A percentile compares a stretch with the other conserved stretches of the same genome.
Conservation (phyloP, 2,888 invertebrate genomes). For the Agonum fuliginosum region DNA sequence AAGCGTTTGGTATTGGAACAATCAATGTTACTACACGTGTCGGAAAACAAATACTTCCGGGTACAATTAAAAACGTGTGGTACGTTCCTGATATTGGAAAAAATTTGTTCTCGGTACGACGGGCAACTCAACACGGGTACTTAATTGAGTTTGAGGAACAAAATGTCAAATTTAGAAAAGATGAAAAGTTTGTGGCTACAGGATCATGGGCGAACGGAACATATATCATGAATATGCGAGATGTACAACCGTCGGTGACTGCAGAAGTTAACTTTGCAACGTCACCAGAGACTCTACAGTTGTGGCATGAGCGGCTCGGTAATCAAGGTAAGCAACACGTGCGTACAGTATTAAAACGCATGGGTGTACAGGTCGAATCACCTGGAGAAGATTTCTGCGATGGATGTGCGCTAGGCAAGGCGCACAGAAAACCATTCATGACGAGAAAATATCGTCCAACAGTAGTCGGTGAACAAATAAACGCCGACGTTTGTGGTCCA, state of each 20-base stretch:
- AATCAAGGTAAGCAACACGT: not conserved
- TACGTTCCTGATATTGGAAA: slow-evolving; percentile 48
- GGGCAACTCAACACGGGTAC: not conserved
- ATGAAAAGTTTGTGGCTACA: not conserved
- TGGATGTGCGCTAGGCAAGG: not conserved
- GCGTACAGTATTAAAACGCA: not conserved
- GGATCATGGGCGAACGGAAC: not conserved
- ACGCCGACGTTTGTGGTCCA: slow-evolving; percentile 3
- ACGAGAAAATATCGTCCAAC: not conserved
- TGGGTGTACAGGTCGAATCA: not conserved
- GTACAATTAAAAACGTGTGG: slow-evolving; percentile 47
- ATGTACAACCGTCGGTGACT: not conserved
- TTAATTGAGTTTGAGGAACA: not conserved
- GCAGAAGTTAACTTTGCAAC: slow-evolving; percentile 2
- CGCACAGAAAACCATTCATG: not conserved
- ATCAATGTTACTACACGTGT: slow-evolving; percentile 40
- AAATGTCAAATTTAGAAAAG: not conserved
- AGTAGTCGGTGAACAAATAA: not conserved
- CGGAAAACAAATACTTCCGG: not conserved
- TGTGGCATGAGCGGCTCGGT: not conserved
- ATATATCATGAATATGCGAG: slow-evolving; percentile 31
- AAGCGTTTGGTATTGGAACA: slow-evolving; percentile 39
- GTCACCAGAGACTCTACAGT: not conserved
- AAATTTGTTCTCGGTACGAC: slow-evolving; percentile 49
- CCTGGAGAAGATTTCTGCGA: not conserved